phyloP scores from a whole-genome alignment of 2,797 vertebrate species.

The Enteromius viviparus region DNA sequence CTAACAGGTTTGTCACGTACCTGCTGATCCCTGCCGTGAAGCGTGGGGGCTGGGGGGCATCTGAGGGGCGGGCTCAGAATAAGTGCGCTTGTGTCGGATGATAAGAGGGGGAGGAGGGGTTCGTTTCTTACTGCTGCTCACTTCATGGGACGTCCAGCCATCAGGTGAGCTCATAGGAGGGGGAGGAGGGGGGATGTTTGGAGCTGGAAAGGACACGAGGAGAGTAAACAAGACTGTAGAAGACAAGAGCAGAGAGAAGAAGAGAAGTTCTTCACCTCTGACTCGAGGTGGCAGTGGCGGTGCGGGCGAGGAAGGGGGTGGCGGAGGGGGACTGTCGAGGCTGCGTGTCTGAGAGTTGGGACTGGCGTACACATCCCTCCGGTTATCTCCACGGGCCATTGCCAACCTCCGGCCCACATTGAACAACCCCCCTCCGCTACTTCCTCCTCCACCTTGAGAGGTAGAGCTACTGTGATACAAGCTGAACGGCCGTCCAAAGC shows the following conservation, averaged over 20 bases:
- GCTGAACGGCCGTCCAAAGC: constrained; percentile 71
- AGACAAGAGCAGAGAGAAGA: not conserved
- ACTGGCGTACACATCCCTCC: constrained; percentile 47
- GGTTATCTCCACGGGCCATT: constrained; percentile 71
- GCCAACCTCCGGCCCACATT: constrained; percentile 74
- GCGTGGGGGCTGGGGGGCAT: constrained; percentile 66
- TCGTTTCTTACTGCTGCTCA: constrained; percentile 64
- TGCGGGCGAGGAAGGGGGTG: constrained; percentile 74
- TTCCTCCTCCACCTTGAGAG: constrained; percentile 45
- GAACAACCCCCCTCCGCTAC: constrained; percentile 63
- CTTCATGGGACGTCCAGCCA: constrained; percentile 53
- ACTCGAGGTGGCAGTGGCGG: constrained; percentile 79
- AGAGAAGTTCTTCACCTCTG: constrained; percentile 63
- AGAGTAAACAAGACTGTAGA: not conserved
- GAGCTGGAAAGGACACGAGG: constrained; percentile 64
- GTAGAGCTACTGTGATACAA: constrained; percentile 66
- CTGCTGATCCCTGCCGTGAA: constrained; percentile 60
- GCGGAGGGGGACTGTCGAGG: constrained; percentile 67
- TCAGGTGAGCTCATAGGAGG: constrained; percentile 63
- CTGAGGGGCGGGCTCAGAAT: constrained; percentile 76
- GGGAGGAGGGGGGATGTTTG: constrained; percentile 66
- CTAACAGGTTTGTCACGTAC: constrained; percentile 51
- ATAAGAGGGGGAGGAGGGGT: constrained; percentile 70
- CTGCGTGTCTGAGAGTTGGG: constrained; percentile 54
- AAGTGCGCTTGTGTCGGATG: constrained; percentile 80